phyloP scores from a whole-genome alignment of 1,140 invertebrate genomes.

The Drosophila sp. region DNA sequence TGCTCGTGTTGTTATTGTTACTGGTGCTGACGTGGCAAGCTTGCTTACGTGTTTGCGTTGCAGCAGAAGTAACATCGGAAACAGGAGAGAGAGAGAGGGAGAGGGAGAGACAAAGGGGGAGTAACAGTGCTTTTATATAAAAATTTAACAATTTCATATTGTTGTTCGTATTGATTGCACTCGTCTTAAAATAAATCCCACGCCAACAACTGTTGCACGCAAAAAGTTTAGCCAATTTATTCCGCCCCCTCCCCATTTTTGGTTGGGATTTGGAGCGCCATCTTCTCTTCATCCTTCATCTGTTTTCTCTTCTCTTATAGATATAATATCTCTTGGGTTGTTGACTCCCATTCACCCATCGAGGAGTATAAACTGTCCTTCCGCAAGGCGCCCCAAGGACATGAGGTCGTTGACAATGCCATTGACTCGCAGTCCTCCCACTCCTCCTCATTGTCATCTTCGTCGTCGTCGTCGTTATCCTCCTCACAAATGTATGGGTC shows the following conservation, averaged over 20 bases:
- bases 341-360: constrained; percentile 87
- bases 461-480: constrained; percentile 61
- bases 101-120: too few relatives aligned
- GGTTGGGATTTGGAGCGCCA: not conserved
- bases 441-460: constrained; percentile 54
- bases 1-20: not conserved
- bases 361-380: constrained; percentile 87
- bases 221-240: constrained; percentile 29
- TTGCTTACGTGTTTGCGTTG: constrained; percentile 41
- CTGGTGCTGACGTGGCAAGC: constrained; percentile 33
- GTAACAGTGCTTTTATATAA: constrained; percentile 45
- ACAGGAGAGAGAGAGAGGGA: not conserved
- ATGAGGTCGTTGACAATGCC: constrained; percentile 83
- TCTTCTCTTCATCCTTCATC: not conserved
- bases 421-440: constrained; percentile 83
- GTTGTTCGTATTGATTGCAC: constrained; percentile 75
- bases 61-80: constrained; percentile 22
- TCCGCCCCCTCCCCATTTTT: not conserved
- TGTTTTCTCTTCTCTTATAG: constrained; percentile 48
- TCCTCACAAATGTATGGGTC: constrained; percentile 68
- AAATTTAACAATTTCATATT: constrained; percentile 77
- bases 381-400: constrained; percentile 85
- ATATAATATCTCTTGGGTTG: constrained; percentile 88
- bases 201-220: constrained; percentile 76
- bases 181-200: constrained; percentile 51